Evolutionary conservation across 2,113 vertebrate species (phyloP).

Genomic region (Albula goreensis): DNA sequence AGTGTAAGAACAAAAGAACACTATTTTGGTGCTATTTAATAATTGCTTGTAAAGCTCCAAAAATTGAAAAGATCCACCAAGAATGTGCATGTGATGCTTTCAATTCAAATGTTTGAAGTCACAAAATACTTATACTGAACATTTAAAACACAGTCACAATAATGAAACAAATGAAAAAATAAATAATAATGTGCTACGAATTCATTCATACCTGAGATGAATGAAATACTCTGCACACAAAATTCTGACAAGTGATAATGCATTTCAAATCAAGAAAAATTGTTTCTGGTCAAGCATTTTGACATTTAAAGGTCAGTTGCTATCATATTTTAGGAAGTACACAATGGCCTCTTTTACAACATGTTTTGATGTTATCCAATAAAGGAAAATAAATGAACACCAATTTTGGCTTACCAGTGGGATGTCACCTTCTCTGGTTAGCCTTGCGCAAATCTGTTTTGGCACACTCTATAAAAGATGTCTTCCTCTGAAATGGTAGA

Average conservation of each 20-base stretch:
- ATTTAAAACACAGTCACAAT: too few relatives aligned
- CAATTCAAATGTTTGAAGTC: too few relatives aligned
- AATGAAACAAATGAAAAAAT: too few relatives aligned
- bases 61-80: too few relatives aligned
- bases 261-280: not conserved
- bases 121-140: too few relatives aligned
- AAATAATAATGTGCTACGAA: too few relatives aligned
- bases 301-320: constrained; percentile 44
- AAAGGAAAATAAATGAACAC: constrained; percentile 61
- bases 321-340: constrained; percentile 60
- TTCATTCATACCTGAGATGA: too few relatives aligned
- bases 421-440: constrained; percentile 71
- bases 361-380: constrained; percentile 64
- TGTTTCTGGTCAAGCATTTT: not conserved
- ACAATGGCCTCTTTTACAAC: constrained; percentile 51
- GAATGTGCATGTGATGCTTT: too few relatives aligned
- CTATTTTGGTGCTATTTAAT: too few relatives aligned
- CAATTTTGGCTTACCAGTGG: constrained; percentile 64
- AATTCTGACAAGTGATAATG: not conserved
- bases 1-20: too few relatives aligned
- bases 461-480: not conserved
- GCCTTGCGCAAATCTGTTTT: constrained; percentile 42
- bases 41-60: too few relatives aligned
- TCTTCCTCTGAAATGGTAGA: not conserved
- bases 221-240: not conserved